These are phyloP conservation scores for Hormaphis cornu DNA, from an alignment of 1,140 invertebrate genomes.

Conservation along the genomic window DNA sequence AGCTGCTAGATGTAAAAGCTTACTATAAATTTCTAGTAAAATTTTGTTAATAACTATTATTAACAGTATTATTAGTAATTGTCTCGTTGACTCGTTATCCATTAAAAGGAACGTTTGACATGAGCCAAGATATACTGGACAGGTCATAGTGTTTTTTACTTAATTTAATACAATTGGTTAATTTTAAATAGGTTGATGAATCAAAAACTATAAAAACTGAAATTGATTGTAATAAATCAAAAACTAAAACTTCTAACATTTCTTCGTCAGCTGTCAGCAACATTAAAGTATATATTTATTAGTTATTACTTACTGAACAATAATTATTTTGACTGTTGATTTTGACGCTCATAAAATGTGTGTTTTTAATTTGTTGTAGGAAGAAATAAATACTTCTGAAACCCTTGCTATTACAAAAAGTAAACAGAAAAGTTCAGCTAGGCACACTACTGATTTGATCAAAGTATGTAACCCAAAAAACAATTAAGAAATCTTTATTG, in stretches of 20 bases:
- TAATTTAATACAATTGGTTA: background rate
- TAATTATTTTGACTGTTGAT: no score
- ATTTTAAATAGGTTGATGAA: background rate
- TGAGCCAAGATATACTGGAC: no score
- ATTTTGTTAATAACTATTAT: no score
- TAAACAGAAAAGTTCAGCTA: background rate
- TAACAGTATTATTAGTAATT: no score
- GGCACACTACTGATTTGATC: background rate
- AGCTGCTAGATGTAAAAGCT: no score
- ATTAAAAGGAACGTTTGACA: no score
- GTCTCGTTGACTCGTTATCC: no score
- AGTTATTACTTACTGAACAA: background rate
- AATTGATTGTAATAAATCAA: background rate
- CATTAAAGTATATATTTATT: background rate
- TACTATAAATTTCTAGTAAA: no score
- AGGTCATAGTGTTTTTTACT: no score
- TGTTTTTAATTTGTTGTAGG: background rate
- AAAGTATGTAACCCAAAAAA: constrained; percentile 25
- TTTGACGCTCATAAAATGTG: background rate
- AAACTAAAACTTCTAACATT: background rate
- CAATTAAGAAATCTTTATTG: background rate
- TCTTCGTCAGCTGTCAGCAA: background rate
- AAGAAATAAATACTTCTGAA: background rate
- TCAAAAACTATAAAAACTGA: background rate
- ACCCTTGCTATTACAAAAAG: background rate